Percentiles rank a stretch among this genome's conserved stretches.
Evolutionary conservation across 2,113 vertebrate genomes (phyloP).

Genomic region (Pangasianodon hypophthalmus): DNA sequence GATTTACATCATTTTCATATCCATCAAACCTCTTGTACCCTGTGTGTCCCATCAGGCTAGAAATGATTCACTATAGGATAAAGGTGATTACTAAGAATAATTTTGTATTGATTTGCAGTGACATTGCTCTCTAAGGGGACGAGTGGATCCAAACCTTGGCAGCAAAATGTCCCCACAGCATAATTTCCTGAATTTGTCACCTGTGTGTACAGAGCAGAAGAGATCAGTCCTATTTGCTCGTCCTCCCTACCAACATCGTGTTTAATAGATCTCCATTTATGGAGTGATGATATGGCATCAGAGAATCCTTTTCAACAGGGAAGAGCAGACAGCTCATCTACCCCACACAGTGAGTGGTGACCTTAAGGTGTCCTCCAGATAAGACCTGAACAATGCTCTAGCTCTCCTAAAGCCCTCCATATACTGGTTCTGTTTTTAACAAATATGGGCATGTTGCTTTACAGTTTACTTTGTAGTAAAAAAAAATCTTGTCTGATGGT

Average conservation of each 20-base stretch:
- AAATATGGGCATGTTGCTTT: not conserved
- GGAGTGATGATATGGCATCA: not conserved
- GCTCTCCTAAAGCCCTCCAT: not conserved
- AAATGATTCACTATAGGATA: not conserved
- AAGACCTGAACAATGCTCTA: not conserved
- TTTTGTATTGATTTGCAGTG: not conserved
- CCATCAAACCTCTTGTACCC: not conserved
- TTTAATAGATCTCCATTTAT: not conserved
- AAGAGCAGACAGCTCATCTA: not conserved
- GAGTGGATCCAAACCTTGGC: not conserved
- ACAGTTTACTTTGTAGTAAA: not conserved
- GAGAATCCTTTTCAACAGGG: not conserved
- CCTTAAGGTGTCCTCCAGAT: slow-evolving; percentile 35
- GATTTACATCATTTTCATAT: not conserved
- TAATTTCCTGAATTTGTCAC: not conserved
- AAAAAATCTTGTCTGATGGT: not conserved
- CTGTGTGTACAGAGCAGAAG: not conserved
- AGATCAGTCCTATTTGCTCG: slow-evolving; percentile 15
- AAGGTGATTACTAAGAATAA: not conserved
- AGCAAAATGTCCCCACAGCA: not conserved
- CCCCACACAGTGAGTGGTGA: not conserved
- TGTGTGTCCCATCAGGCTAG: not conserved
- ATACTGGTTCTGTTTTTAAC: not conserved
- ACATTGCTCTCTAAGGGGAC: not conserved
- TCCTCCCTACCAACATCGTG: not conserved